These are phyloP conservation scores for Miltochrista miniata DNA, from an alignment of 2,888 invertebrate species.

Conservation along the genomic window DNA sequence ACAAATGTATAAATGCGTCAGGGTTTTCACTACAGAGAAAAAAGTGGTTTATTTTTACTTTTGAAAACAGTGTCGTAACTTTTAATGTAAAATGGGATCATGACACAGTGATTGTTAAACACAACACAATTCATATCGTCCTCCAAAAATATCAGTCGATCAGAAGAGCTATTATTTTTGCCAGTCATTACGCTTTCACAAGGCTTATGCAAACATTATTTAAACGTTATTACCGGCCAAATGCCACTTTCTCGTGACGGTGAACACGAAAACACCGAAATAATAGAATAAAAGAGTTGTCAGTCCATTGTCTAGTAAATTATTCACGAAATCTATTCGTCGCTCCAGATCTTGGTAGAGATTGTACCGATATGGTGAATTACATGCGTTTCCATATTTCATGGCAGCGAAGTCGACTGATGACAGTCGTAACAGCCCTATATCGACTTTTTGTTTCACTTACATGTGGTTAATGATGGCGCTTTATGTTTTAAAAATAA, in stretches of 20 bases:
- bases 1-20: too few species aligned
- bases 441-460: constrained; percentile 51
- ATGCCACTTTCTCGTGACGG: constrained; percentile 58
- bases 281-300: constrained; percentile 68
- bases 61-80: too few species aligned
- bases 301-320: constrained; percentile 77
- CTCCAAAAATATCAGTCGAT: constrained; percentile 17
- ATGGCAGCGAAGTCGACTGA: constrained; percentile 61
- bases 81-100: too few species aligned
- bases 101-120: not conserved
- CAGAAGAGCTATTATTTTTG: constrained; percentile 29
- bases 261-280: constrained; percentile 45
- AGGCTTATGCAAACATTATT: constrained; percentile 39
- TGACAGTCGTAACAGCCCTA: constrained; percentile 73
- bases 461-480: constrained; percentile 47
- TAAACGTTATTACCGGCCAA: constrained; percentile 46
- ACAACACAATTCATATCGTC: constrained; percentile 13
- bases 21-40: too few species aligned
- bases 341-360: constrained; percentile 71
- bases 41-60: too few species aligned
- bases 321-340: constrained; percentile 77
- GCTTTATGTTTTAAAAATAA: constrained; percentile 14
- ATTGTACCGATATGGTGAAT: constrained; percentile 74
- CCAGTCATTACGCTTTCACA: constrained; percentile 44
- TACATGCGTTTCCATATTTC: constrained; percentile 71